A percentile compares a stretch with the other conserved stretches of the same genome.
These are phyloP conservation scores for Chrosomus eos DNA, from an alignment of 2,797 vertebrate species.

Conservation along the genomic window DNA sequence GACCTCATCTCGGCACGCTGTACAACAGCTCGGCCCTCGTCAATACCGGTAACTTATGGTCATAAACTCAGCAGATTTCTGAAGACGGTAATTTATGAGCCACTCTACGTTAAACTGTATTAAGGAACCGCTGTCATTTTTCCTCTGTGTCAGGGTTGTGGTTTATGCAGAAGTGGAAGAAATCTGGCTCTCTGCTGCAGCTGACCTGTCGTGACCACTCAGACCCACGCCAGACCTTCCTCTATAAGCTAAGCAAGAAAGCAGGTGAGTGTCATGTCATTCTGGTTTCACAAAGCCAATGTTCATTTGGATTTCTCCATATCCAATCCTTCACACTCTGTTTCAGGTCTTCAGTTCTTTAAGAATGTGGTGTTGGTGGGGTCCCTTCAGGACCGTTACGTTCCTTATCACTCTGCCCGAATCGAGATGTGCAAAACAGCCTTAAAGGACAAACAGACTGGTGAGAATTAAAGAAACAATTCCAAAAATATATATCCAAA, in stretches of 20 bases:
- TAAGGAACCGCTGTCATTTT: neutral
- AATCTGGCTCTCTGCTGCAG: conserved; percentile 95
- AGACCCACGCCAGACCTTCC: conserved; percentile 97
- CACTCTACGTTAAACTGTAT: neutral
- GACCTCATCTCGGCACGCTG: conserved; percentile 96
- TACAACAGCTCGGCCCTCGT: conserved; percentile 99
- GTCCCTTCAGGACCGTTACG: conserved; percentile 97
- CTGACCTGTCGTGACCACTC: conserved; percentile 96
- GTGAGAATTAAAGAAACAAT: conserved; percentile 71
- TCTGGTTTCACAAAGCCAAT: neutral
- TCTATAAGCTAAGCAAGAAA: conserved; percentile 99
- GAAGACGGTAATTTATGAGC: neutral
- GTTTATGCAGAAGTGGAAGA: conserved; percentile 99
- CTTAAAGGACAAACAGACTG: conserved; percentile 97
- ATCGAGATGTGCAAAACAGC: conserved; percentile 99
- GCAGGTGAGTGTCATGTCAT: conserved; percentile 77
- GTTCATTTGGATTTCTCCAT: conserved; percentile 2
- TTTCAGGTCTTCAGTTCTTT: conserved; percentile 93
- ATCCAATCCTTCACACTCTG: neutral
- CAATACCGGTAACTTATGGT: conserved; percentile 86
- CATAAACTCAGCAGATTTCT: conserved; percentile 7
- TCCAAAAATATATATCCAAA: too few species aligned
- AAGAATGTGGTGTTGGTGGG: conserved; percentile 96
- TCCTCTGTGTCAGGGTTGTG: conserved; percentile 84
- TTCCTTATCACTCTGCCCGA: conserved; percentile 97